Conservation (phyloP, 2,888 invertebrate species). For the Archaeoteleia sp. region DNA sequence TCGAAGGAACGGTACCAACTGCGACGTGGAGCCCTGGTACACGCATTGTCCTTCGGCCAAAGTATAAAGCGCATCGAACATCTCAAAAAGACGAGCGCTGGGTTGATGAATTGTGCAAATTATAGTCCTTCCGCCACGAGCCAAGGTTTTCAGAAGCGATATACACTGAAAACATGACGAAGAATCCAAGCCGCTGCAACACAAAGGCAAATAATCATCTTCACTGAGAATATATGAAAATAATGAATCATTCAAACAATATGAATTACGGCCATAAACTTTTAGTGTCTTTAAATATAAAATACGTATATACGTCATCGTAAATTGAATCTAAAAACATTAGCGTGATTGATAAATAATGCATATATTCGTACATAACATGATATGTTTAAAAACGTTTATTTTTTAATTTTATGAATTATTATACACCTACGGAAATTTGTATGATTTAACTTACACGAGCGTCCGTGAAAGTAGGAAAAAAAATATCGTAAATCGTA, state of each 20-base stretch:
- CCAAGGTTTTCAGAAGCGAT: conserved; percentile 89
- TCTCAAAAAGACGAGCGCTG: conserved; percentile 96
- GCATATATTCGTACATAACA: no score
- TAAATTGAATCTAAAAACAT: no score
- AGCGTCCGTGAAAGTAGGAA: conserved; percentile 48
- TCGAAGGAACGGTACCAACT: conserved; percentile 88
- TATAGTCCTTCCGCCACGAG: conserved; percentile 93
- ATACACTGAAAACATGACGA: conserved; percentile 97
- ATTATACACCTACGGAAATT: no score
- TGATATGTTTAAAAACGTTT: no score
- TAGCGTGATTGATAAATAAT: no score
- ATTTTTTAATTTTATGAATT: no score
- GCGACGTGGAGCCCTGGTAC: conserved; percentile 91
- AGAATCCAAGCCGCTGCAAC: conserved; percentile 90
- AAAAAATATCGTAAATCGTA: conserved; percentile 30
- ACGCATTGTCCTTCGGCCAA: conserved; percentile 96
- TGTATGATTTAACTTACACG: background rate
- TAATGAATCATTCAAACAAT: background rate
- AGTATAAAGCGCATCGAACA: conserved; percentile 96
- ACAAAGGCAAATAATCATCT: background rate
- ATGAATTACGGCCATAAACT: no score
- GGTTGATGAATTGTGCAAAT: conserved; percentile 98
- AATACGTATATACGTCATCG: no score
- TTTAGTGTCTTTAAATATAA: no score
- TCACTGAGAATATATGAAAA: background rate